Evolutionary conservation across 2,797 vertebrate species (phyloP), one percentile per base, ranked within the genome.

Genomic region (Lacerta viridis): DNA sequence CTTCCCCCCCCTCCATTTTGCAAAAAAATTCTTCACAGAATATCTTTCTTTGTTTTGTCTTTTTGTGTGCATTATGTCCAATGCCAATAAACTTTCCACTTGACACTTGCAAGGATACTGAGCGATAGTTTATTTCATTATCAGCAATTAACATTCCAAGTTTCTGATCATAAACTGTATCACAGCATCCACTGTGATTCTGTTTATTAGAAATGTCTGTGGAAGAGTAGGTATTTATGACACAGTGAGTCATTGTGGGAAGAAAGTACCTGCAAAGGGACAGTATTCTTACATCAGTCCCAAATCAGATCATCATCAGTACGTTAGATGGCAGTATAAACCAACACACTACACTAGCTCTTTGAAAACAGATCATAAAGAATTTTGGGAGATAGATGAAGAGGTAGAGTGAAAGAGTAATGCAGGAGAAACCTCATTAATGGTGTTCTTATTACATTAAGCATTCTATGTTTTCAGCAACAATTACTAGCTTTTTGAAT

Each of bases 301-400:
- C 39, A 41, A 74, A 27, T 78, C 33, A 41, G 18, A 69, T 36
- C 66, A 78, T 83, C 29, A 29, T 69, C 33, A 46, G 87, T 90
- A 89, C 96, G 92, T 90, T 93, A 96, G 96, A 83, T 96, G 97
- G 96, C 96, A 96, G 96, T 93, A 96, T 84, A 74, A 89, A 87
- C 91, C 91, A 89, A 75, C 81, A 8, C 23, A 80, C 72, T 33
- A 15, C 50, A 74, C 77, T 76, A 83, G 89, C 83, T 92, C 76
- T 66, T 86, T 79, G 69, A 71, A 88, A 80, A 82, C 23, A 84
- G 77, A 83, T 72, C n/a, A 20, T 76, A 82, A 84, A 89, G 91
- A 89, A 83, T 74, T 74, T 84, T 85, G 80, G 43, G 66, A 50
- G 33, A 86, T 41, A 80, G 84, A 55, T 23, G 79, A 80, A 68